These are phyloP conservation scores for Felis chaus DNA, from an alignment of 2,113 vertebrate genomes.

Conservation along the genomic window DNA sequence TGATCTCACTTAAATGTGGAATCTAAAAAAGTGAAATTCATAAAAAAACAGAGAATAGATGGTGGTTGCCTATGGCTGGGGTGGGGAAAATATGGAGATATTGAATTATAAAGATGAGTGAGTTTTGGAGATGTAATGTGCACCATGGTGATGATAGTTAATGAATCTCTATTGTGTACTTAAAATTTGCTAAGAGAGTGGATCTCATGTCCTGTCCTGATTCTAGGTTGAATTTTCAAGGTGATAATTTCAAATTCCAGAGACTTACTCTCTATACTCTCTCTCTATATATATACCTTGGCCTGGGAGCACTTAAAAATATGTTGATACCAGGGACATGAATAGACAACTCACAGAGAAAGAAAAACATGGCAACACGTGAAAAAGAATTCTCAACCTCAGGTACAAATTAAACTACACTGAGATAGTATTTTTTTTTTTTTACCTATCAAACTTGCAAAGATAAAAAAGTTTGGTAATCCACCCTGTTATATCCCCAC, in stretches of 20 bases:
- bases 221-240: conserved; percentile 14
- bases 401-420: background rate
- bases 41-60: background rate
- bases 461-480: background rate
- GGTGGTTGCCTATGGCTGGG: background rate
- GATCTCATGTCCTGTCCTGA: background rate
- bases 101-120: background rate
- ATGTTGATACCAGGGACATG: background rate
- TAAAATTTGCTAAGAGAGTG: background rate
- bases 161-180: background rate
- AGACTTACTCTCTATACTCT: background rate
- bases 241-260: background rate
- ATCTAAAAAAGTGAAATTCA: background rate
- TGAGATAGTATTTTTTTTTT: background rate
- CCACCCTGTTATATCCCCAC: background rate
- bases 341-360: background rate
- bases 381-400: background rate
- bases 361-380: background rate
- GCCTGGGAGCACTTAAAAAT: background rate
- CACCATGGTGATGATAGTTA: background rate
- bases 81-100: background rate
- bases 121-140: background rate
- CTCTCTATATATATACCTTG: background rate
- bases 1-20: background rate
- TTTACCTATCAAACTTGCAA: background rate